Percentiles rank a stretch among this genome's conserved stretches.
phyloP scores from a whole-genome alignment of 2,113 vertebrate genomes.

The Argyrosomus japonicus region DNA sequence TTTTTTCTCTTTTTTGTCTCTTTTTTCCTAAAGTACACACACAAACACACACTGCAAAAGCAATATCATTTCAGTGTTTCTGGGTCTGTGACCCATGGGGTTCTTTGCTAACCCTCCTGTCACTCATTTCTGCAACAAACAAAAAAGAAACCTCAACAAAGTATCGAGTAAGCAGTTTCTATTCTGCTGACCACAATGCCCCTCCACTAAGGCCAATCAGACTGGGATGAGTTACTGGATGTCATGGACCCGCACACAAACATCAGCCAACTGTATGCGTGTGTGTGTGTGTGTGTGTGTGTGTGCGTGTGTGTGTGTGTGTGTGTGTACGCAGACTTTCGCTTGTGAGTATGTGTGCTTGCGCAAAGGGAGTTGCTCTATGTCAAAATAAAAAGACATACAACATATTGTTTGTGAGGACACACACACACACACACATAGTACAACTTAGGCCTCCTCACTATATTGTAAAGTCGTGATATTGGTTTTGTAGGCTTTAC shows the following conservation, averaged over 20 bases:
- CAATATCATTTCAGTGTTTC: slow-evolving; percentile 67
- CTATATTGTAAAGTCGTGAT: slow-evolving; percentile 36
- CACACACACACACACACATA: slow-evolving; percentile 14
- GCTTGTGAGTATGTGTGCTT: too few species aligned
- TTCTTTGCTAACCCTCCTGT: slow-evolving; percentile 70
- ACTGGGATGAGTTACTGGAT: slow-evolving; percentile 73
- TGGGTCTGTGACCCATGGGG: slow-evolving; percentile 68
- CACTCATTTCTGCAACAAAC: slow-evolving; percentile 78
- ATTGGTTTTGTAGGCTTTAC: slow-evolving; percentile 59
- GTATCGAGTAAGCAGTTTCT: slow-evolving; percentile 72
- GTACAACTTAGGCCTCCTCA: slow-evolving; percentile 7
- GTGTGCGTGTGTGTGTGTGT: background rate
- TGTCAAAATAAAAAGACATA: slow-evolving; percentile 27
- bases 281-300: background rate
- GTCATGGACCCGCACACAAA: slow-evolving; percentile 59
- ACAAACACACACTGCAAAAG: slow-evolving; percentile 36
- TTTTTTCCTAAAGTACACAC: background rate
- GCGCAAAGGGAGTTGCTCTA: background rate
- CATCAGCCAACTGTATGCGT: background rate
- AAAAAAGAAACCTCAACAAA: slow-evolving; percentile 70
- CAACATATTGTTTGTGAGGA: background rate
- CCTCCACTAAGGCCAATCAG: slow-evolving; percentile 62
- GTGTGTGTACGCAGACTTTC: background rate
- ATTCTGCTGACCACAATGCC: slow-evolving; percentile 78
- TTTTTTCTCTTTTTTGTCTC: background rate